phyloP scores from a whole-genome alignment of 2,113 vertebrate species.

The Phalacrocorax carbo region DNA sequence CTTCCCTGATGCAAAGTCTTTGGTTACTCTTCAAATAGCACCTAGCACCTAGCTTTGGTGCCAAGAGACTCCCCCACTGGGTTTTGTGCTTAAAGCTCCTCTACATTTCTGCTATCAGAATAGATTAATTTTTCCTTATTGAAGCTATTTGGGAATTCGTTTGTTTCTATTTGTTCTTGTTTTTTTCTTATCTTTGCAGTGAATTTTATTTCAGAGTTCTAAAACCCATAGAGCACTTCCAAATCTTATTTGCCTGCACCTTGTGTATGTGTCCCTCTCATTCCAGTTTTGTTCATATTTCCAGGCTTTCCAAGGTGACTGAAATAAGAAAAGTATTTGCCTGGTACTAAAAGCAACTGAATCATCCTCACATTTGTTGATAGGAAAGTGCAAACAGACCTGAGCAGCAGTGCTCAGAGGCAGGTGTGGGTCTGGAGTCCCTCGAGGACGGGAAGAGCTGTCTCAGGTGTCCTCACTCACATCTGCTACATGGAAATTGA shows the following conservation, averaged over 20 bases:
- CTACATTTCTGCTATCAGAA: background rate
- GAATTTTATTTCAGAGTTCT: background rate
- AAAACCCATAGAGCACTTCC: background rate
- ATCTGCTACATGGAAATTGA: background rate
- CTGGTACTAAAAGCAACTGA: background rate
- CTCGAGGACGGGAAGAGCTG: background rate
- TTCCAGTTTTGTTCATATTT: background rate
- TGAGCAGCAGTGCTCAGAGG: rapidly evolving
- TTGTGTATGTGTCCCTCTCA: background rate
- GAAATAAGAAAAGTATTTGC: background rate
- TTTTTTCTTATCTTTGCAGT: background rate
- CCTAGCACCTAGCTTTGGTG: background rate
- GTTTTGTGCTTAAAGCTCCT: background rate
- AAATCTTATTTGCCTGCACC: background rate
- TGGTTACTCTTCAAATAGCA: background rate
- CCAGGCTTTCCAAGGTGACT: background rate
- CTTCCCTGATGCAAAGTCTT: background rate
- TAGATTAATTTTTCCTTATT: background rate
- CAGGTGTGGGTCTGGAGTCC: background rate
- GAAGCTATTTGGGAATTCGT: background rate
- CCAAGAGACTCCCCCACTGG: background rate
- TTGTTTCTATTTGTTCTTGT: background rate
- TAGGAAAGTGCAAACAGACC: background rate
- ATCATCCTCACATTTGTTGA: background rate
- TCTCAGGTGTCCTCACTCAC: background rate